Percentiles rank a stretch among this genome's conserved stretches.
phyloP scores from a whole-genome alignment of 2,113 vertebrate species.

The Poeciliopsis retropinna region DNA sequence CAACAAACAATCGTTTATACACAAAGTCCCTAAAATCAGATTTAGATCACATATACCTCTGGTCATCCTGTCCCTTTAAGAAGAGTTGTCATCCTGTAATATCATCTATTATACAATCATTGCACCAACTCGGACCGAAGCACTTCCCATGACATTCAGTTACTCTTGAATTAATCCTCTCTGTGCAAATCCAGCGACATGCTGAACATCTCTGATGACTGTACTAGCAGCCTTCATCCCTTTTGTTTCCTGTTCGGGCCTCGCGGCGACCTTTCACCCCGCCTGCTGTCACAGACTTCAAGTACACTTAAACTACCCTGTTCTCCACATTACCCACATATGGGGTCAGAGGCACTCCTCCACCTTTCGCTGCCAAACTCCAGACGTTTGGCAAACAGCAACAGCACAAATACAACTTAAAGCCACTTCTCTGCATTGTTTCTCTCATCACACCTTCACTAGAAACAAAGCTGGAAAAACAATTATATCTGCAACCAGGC shows the following conservation, averaged over 20 bases:
- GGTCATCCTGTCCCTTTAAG: not conserved
- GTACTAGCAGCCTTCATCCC: slow-evolving; percentile 19
- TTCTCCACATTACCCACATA: not conserved
- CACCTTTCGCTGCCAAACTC: not conserved
- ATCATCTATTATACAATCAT: slow-evolving; percentile 10
- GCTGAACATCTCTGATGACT: slow-evolving; percentile 40
- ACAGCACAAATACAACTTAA: slow-evolving; percentile 19
- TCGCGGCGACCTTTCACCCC: slow-evolving; percentile 11
- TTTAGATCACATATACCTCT: not conserved
- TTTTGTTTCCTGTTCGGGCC: slow-evolving; percentile 42
- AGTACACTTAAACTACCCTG: slow-evolving; percentile 16
- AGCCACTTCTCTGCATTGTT: slow-evolving; percentile 32
- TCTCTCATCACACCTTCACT: slow-evolving; percentile 40
- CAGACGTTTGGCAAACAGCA: slow-evolving; percentile 47
- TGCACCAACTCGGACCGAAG: not conserved
- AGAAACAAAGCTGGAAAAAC: slow-evolving; percentile 39
- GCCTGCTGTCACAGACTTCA: slow-evolving; percentile 6
- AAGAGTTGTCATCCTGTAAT: not conserved
- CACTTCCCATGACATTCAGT: slow-evolving; percentile 5
- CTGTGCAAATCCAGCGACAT: slow-evolving; percentile 21
- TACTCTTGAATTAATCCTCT: slow-evolving; percentile 7
- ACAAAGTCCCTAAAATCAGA: not conserved
- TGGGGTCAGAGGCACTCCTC: slow-evolving; percentile 6
- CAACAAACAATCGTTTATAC: not conserved
- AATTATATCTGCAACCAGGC: not conserved